Percentiles rank a stretch among this genome's conserved stretches.
phyloP scores from a whole-genome alignment of 1,140 invertebrate species.

The Rhopalosiphum maidis region DNA sequence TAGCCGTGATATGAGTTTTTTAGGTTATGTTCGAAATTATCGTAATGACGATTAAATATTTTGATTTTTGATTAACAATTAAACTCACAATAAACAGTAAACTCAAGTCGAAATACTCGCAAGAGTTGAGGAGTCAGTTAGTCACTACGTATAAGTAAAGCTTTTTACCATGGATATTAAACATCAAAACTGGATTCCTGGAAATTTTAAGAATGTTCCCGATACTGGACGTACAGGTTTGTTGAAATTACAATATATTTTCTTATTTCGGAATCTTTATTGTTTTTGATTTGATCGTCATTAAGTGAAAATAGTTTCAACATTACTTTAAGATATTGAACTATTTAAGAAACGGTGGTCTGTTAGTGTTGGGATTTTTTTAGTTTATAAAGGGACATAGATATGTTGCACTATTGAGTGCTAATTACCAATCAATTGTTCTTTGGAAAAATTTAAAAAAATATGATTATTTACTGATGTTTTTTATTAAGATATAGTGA shows the following conservation, averaged over 20 bases:
- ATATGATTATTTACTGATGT: too few relatives aligned
- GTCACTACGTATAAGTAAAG: neutral
- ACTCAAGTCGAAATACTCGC: neutral
- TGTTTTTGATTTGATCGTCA: neutral
- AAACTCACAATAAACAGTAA: neutral
- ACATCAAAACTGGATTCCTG: constrained; percentile 11
- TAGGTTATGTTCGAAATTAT: constrained; percentile 37
- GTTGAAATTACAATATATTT: neutral
- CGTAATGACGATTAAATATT: constrained; percentile 13
- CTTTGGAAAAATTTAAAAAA: too few relatives aligned
- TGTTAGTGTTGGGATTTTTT: neutral
- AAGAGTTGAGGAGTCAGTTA: neutral
- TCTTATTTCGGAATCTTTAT: neutral
- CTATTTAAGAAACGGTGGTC: neutral
- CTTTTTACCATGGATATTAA: neutral
- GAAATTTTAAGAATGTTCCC: constrained; percentile 33
- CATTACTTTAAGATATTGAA: too few relatives aligned
- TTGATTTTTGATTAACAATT: neutral
- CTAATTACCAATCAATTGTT: too few relatives aligned
- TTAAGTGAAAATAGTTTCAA: neutral
- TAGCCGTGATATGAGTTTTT: neutral
- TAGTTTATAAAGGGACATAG: too few relatives aligned
- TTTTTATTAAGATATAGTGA: too few relatives aligned
- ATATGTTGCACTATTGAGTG: too few relatives aligned
- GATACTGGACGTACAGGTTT: constrained; percentile 25